These are phyloP conservation scores for Phoenicopterus ruber DNA, from an alignment of 2,113 vertebrate species.

Conservation along the genomic window DNA sequence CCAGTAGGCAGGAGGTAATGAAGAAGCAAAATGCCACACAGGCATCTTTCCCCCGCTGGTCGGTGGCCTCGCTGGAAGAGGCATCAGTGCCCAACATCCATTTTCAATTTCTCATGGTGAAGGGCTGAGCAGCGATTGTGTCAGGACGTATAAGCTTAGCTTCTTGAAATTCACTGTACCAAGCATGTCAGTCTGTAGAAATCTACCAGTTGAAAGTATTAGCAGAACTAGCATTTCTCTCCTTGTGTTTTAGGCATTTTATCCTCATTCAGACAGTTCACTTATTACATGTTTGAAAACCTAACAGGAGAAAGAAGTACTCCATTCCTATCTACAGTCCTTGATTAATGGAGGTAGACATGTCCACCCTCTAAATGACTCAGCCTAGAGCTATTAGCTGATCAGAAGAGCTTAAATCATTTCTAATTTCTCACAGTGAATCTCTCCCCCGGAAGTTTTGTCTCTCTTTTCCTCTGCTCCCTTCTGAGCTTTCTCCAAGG, in stretches of 20 bases:
- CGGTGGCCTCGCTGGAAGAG: background rate
- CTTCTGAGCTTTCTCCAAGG: conserved; percentile 5
- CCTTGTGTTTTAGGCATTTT: background rate
- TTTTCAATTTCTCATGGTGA: background rate
- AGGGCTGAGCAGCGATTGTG: background rate
- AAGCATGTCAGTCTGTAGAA: background rate
- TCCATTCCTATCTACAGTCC: background rate
- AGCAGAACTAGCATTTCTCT: background rate
- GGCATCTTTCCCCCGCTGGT: background rate
- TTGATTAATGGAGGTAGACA: conserved; percentile 2
- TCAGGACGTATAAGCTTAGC: background rate
- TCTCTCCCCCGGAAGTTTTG: background rate
- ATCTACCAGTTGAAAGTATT: background rate
- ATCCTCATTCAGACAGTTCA: background rate
- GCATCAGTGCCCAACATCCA: background rate
- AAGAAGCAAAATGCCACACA: background rate
- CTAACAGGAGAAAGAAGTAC: background rate
- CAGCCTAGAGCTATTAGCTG: conserved; percentile 16
- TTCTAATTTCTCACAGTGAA: background rate
- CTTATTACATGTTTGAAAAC: background rate
- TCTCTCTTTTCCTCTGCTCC: background rate
- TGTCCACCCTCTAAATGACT: background rate
- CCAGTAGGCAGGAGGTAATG: background rate
- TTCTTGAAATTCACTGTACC: background rate
- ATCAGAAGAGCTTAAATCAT: conserved; percentile 11